Evolutionary conservation across 30 jellyfish, hydroid and myxozoan genomes (phyloP).

Genomic region (Aurelia coerulea): DNA sequence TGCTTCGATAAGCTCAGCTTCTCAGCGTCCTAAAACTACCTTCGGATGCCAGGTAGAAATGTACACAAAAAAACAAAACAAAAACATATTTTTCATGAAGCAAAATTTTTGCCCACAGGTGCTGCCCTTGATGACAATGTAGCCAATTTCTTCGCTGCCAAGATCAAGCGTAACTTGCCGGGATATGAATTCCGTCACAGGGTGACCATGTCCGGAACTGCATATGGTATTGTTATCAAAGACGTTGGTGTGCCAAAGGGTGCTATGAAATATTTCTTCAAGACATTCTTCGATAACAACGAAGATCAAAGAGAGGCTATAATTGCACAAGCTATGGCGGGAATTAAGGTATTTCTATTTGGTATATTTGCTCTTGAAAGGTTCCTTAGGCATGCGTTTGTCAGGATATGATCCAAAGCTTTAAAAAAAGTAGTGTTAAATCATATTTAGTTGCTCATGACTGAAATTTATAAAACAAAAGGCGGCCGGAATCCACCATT

Average conservation of each 20-base stretch:
- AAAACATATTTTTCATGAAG: no score
- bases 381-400: background rate
- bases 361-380: background rate
- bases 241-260: conserved; percentile 59
- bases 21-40: no score
- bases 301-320: conserved; percentile 88
- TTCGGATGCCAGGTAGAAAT: no score
- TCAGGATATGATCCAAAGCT: no score
- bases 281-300: conserved; percentile 75
- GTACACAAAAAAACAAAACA: no score
- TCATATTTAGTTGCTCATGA: no score
- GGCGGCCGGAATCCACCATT: no score
- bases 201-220: conserved; percentile 61
- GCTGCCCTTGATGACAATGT: conserved; percentile 83
- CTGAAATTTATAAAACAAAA: no score
- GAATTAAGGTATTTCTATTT: conserved; percentile 50
- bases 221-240: conserved; percentile 65
- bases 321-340: conserved; percentile 72
- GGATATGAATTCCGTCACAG: conserved; percentile 48
- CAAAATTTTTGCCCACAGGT: conserved; percentile 5
- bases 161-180: conserved; percentile 46
- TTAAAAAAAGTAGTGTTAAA: no score
- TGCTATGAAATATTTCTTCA: conserved; percentile 50
- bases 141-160: conserved; percentile 46
- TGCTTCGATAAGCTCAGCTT: no score